These are phyloP conservation scores for Mercenaria mercenaria DNA, from an alignment of 1,140 invertebrate species.

Conservation along the genomic window DNA sequence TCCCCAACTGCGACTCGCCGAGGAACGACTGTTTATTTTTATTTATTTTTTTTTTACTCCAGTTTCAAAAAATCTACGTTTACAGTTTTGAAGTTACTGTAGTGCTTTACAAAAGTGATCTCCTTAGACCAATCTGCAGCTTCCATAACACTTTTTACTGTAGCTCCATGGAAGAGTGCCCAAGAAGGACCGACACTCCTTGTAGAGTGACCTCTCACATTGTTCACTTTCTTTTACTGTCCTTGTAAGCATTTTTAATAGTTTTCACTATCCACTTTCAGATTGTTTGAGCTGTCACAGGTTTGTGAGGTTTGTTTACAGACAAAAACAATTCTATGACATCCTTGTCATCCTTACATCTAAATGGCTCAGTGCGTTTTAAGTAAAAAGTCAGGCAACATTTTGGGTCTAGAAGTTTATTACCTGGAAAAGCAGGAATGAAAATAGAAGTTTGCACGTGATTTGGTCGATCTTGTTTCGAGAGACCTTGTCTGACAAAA, in stretches of 20 bases:
- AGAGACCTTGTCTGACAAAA: not conserved
- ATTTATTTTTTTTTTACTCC: not conserved
- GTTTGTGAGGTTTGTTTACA: conserved; percentile 8
- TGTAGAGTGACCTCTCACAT: conserved; percentile 30
- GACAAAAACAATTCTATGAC: conserved; percentile 47
- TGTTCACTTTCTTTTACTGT: not conserved
- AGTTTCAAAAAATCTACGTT: not conserved
- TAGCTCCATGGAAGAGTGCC: conserved; percentile 48
- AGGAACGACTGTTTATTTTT: too few species aligned
- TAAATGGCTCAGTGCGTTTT: not conserved
- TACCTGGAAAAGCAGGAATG: not conserved
- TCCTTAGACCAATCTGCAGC: conserved; percentile 41
- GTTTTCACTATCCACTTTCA: conserved; percentile 1
- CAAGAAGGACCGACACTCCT: conserved; percentile 41
- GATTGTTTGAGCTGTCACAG: conserved; percentile 36
- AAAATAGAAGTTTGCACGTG: not conserved
- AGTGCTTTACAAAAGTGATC: not conserved
- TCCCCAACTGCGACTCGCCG: not conserved
- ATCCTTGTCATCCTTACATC: not conserved
- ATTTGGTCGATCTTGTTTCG: not conserved
- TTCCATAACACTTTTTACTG: not conserved
- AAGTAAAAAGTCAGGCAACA: not conserved
- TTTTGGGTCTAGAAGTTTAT: conserved; percentile 17
- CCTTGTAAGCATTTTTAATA: not conserved
- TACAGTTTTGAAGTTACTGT: not conserved